phyloP scores from a whole-genome alignment of 2,113 vertebrate species.

The Cynopterus brachyotis region DNA sequence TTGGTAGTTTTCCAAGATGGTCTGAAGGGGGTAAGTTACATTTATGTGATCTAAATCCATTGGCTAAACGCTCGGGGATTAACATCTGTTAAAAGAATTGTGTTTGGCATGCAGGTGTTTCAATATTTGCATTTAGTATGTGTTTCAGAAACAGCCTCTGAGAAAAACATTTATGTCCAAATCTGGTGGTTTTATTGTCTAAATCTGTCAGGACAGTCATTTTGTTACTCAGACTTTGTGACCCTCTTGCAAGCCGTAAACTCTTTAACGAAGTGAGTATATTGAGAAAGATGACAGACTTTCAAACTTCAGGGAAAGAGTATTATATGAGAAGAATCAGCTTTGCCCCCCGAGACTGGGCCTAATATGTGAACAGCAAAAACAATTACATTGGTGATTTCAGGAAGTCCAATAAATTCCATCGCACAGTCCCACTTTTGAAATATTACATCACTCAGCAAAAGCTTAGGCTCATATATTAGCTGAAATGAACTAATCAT shows the following conservation, averaged over 20 bases:
- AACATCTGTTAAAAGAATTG: conserved; percentile 90
- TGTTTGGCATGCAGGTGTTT: conserved; percentile 88
- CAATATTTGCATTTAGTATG: conserved; percentile 89
- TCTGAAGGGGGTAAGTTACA: conserved; percentile 77
- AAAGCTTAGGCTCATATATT: conserved; percentile 73
- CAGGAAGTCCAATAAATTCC: conserved; percentile 82
- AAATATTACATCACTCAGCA: conserved; percentile 84
- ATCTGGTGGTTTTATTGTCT: conserved; percentile 89
- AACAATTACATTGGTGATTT: conserved; percentile 85
- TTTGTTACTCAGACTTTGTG: conserved; percentile 85
- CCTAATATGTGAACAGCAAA: conserved; percentile 83
- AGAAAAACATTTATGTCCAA: conserved; percentile 87
- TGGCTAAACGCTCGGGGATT: conserved; percentile 80
- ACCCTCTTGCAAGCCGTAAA: conserved; percentile 88
- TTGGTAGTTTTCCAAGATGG: conserved; percentile 79
- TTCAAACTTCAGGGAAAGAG: conserved; percentile 83
- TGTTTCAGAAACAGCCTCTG: conserved; percentile 87
- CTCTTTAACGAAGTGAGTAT: conserved; percentile 89
- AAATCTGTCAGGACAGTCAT: conserved; percentile 89
- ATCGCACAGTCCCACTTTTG: conserved; percentile 73
- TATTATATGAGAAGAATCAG: conserved; percentile 84
- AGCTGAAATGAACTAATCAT: conserved; percentile 78
- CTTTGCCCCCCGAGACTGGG: conserved; percentile 79
- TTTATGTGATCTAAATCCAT: conserved; percentile 83
- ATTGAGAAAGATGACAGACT: conserved; percentile 88